phyloP scores from a whole-genome alignment of 2,113 vertebrate genomes.

The Myrmecophaga tridactyla region DNA sequence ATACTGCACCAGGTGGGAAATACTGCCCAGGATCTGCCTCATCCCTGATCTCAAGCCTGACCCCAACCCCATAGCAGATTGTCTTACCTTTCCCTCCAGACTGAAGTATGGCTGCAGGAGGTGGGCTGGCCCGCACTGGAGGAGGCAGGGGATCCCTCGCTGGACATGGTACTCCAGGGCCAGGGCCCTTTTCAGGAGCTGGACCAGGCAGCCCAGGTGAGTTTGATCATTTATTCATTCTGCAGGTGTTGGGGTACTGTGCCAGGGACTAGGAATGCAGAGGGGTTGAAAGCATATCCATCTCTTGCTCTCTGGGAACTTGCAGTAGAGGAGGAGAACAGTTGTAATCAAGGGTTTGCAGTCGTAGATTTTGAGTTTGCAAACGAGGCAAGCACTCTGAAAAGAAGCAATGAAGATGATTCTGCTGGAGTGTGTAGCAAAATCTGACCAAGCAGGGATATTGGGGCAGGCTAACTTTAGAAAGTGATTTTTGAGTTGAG shows the following conservation, averaged over 20 bases:
- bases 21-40: background rate
- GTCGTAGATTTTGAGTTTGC: background rate
- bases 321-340: background rate
- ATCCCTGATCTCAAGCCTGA: background rate
- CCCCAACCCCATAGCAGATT: background rate
- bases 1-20: slow-evolving; percentile 62
- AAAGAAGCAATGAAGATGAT: background rate
- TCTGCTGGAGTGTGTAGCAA: background rate
- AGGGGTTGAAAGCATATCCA: background rate
- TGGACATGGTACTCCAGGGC: slow-evolving; percentile 84
- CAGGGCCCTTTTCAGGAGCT: slow-evolving; percentile 87
- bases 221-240: slow-evolving; percentile 2
- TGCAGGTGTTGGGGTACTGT: background rate
- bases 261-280: background rate
- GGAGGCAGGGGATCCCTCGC: slow-evolving; percentile 83
- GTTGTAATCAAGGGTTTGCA: background rate
- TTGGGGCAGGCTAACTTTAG: background rate
- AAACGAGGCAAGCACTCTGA: background rate
- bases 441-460: background rate
- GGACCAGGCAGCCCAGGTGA: slow-evolving; percentile 82
- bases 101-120: slow-evolving; percentile 88
- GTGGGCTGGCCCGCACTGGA: slow-evolving; percentile 86
- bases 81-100: slow-evolving; percentile 73
- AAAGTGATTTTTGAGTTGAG: background rate
- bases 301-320: background rate